Evolutionary conservation across 2,888 invertebrate genomes (phyloP), one percentile per base, ranked within the genome.

Genomic region (Endotricha flammealis): DNA sequence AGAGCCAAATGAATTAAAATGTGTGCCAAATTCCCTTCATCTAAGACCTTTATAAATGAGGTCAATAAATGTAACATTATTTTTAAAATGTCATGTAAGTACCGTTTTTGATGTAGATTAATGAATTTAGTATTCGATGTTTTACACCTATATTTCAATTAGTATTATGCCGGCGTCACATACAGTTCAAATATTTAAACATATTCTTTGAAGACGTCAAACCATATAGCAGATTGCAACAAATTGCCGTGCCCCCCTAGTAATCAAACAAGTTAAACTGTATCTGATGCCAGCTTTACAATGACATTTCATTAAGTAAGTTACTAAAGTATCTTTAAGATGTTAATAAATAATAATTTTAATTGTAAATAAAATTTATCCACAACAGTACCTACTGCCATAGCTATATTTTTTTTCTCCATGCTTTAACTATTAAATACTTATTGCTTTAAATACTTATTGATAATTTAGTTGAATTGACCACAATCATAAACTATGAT

Each of bases 11-110:
- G 13, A 31, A 31, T 33, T n/a, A 35, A 43, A 32, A 38, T 36
- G 32, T 44, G 53, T 57, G 57, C 49, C 57, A 57, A 57, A 53
- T 48, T 32, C 17, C n/a, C 32, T 17, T 24, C 17, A 13, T 12
- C 12, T 17, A 24, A 16, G 6, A 20, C 20, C 20, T 14, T 33
- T 11, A 14, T 25, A 27, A 14, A 16, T 3, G 17, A 14, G 12
- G 7, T 32, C 12, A 25, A 16, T 4, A 20, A n/a, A 8, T 3
- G 9, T 24, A 16, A 13, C 12, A 16, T n/a, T 20, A 7, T 20
- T 20, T 20, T 7, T 31, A 31, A 22, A 10, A 8, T 32, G 13
- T 25, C 24, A 24, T 25, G 24, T 27, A 33, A 17, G 12, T 25
- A 33, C n/a, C 14, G 16, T 27, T 24, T 28, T 38, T 29, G 28